These are phyloP conservation scores for Peromyscus californicus DNA, from an alignment of 2,113 vertebrate genomes.

Conservation along the genomic window DNA sequence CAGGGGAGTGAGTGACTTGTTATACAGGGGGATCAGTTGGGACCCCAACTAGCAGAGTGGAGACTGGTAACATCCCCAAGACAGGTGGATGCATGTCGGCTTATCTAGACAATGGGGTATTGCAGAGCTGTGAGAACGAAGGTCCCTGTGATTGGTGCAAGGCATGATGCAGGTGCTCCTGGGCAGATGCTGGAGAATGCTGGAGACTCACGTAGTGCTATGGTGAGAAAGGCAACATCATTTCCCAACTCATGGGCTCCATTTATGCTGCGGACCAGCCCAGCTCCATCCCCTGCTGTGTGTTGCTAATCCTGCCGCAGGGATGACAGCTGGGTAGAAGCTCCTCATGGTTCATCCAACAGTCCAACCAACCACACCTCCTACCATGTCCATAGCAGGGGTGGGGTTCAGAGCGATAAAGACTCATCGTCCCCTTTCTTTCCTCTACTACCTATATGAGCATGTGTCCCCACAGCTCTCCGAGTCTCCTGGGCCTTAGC, in stretches of 20 bases:
- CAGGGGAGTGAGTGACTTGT: background rate
- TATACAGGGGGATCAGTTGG: background rate
- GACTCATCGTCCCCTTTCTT: background rate
- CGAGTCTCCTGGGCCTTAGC: background rate
- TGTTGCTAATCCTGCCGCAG: background rate
- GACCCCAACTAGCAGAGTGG: background rate
- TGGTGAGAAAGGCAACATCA: background rate
- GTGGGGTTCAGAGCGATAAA: background rate
- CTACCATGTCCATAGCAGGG: background rate
- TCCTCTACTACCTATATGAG: background rate
- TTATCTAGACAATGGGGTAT: background rate
- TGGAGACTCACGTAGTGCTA: no score
- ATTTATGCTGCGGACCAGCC: background rate
- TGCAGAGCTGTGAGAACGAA: background rate
- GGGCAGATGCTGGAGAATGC: background rate
- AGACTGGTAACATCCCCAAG: no score
- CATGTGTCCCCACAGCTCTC: background rate
- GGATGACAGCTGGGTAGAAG: background rate
- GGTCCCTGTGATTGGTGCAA: background rate
- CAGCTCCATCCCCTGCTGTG: background rate
- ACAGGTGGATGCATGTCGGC: background rate
- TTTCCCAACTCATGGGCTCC: background rate
- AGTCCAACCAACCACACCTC: no score
- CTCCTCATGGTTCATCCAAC: no score
- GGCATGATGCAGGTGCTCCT: background rate